Conservation (phyloP, 2,113 vertebrate species). For the Phoxinus phoxinus region DNA sequence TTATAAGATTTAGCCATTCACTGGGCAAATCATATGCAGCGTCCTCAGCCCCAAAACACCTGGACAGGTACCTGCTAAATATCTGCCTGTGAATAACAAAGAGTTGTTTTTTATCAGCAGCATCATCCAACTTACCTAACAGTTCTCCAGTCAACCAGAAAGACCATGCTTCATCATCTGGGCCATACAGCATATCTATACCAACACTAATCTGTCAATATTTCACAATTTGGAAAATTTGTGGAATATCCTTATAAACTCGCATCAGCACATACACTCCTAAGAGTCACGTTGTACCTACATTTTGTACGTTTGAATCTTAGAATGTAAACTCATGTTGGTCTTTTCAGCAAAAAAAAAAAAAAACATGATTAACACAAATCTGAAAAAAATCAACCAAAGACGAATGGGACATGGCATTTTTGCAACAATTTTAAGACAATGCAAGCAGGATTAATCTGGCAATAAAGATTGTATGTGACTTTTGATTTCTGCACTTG, state of each 20-base stretch:
- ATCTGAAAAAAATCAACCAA: too few species aligned
- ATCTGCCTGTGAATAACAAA: slow-evolving; percentile 69
- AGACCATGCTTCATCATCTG: background rate
- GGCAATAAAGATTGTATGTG: too few species aligned
- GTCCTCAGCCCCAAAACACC: slow-evolving; percentile 80
- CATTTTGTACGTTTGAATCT: too few species aligned
- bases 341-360: too few species aligned
- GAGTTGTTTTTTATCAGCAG: slow-evolving; percentile 7
- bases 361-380: too few species aligned
- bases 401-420: too few species aligned
- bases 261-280: background rate
- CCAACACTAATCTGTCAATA: background rate
- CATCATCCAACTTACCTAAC: background rate
- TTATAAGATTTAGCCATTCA: slow-evolving; percentile 74
- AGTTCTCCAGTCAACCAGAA: background rate
- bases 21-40: slow-evolving; percentile 69
- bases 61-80: slow-evolving; percentile 74
- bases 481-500: too few species aligned
- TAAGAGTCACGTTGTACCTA: too few species aligned
- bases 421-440: too few species aligned
- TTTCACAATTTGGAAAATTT: background rate
- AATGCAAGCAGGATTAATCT: too few species aligned
- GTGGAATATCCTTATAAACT: background rate
- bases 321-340: too few species aligned
- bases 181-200: background rate